Percentiles rank a stretch among this genome's conserved stretches.
Evolutionary conservation across 2,797 vertebrate species (phyloP).

Genomic region (Semaprochilodus insignis): DNA sequence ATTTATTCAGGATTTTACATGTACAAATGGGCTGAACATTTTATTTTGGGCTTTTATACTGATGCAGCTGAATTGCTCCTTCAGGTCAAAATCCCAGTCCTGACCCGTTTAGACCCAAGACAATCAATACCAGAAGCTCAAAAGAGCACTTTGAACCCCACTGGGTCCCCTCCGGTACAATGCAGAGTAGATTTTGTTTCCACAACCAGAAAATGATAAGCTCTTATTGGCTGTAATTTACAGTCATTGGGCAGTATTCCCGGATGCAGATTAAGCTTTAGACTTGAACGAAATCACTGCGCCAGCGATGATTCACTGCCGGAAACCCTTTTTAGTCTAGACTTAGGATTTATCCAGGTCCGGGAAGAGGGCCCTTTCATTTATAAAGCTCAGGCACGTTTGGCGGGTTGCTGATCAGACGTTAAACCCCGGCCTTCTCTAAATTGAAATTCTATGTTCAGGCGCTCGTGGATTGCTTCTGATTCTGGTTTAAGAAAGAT

Average conservation of each 20-base stretch:
- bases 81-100: neutral
- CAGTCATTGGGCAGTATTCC: neutral
- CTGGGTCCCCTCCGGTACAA: neutral
- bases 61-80: too few relatives aligned
- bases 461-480: neutral
- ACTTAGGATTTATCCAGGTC: neutral
- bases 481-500: neutral
- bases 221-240: neutral
- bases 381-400: neutral
- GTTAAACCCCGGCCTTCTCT: neutral
- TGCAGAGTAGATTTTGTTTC: neutral
- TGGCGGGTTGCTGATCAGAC: neutral
- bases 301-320: neutral
- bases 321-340: slow-evolving; percentile 4
- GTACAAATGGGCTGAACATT: too few relatives aligned
- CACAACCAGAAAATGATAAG: neutral
- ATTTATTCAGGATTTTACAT: too few relatives aligned
- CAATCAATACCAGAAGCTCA: neutral
- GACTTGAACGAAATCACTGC: neutral
- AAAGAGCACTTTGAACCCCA: too few relatives aligned
- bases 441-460: slow-evolving; percentile 5
- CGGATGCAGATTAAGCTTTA: neutral
- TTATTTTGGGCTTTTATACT: too few relatives aligned
- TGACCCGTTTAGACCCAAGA: neutral
- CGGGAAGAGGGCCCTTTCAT: neutral